Percentiles rank a stretch among this genome's conserved stretches.
These are phyloP conservation scores for Nephila pilipes DNA, from an alignment of 1,140 invertebrate species.

Conservation along the genomic window DNA sequence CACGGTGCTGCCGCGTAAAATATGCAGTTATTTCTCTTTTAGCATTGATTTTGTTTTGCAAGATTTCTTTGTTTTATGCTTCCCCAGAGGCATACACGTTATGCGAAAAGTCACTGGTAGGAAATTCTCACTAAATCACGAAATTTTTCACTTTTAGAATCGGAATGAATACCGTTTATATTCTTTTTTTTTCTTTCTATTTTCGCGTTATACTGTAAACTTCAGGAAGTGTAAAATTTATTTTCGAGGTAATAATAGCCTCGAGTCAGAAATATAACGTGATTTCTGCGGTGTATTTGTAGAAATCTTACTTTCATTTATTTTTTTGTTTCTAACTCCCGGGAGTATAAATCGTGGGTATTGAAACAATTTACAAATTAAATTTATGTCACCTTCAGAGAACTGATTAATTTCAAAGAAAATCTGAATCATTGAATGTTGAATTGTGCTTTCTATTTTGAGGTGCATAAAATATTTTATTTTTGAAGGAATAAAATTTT, in stretches of 20 bases:
- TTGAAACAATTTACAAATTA: not conserved
- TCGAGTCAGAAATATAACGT: not conserved
- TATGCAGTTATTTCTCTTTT: not conserved
- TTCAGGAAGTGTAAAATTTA: not conserved
- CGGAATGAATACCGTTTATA: not conserved
- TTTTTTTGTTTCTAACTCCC: no score
- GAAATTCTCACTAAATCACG: conserved; percentile 6
- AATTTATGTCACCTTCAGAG: not conserved
- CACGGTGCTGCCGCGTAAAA: not conserved
- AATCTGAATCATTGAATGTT: not conserved
- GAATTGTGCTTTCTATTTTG: no score
- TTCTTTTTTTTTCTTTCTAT: not conserved
- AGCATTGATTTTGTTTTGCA: not conserved
- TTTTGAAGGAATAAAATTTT: no score
- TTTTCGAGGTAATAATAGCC: not conserved
- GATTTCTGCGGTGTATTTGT: not conserved
- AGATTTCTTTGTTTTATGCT: not conserved
- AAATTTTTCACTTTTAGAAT: not conserved
- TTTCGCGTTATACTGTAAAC: not conserved
- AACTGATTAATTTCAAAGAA: not conserved
- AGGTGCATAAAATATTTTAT: no score
- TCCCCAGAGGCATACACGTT: not conserved
- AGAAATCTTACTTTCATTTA: no score
- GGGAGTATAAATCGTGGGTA: not conserved
- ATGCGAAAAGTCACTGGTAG: not conserved